Evolutionary conservation across 1,140 invertebrate species (phyloP), one percentile per base, ranked within the genome.

Genomic region (Planococcus citri): DNA sequence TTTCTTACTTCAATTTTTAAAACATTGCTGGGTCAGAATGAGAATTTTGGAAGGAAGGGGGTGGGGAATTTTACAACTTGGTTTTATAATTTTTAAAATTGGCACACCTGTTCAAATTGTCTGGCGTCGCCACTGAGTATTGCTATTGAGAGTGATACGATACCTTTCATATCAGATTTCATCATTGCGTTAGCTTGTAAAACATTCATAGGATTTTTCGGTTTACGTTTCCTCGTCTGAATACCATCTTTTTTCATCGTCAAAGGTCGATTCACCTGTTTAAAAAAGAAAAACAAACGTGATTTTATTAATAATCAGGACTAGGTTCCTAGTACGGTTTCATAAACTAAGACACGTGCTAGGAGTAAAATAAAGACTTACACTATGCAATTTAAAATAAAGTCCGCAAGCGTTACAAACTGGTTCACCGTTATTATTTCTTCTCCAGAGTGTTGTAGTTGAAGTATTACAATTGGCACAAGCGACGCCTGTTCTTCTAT

Each of bases 241-340:
- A 97, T 96, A 9, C 90, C 91, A 71, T 97, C 94, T 79, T 97
- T 97, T 77, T 94, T 93, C 94, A 97, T 97, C 67, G 91, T 90
- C 68, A 93, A 78, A 14, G 95, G 95, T 71, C 88, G 83, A 77
- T 89, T 88, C 58, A 95, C 90, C 87, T 89, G 79, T 71, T 69
- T 33, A 37, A 37, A 69, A 38, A n/a, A 29, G n/a, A n/a, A n/a
- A n/a, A n/a, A n/a, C n/a, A n/a, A n/a, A n/a, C n/a, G n/a, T n/a
- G n/a, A n/a, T n/a, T 12, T 70, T 12, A 67, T 21, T 38, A 37
- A 37, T 37, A 8, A 37, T 37, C 33, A 8, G 41, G 29, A 12
- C 29, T 33, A 33, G 4, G 29, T 33, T n/a, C n/a, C 29, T 6
- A 33, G 12, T 33, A 33, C 29, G 29, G 29, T 33, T 6, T 33